Base-by-base conservation (phyloP, 2,113 vertebrate species). In the Morone chrysops region DNA sequence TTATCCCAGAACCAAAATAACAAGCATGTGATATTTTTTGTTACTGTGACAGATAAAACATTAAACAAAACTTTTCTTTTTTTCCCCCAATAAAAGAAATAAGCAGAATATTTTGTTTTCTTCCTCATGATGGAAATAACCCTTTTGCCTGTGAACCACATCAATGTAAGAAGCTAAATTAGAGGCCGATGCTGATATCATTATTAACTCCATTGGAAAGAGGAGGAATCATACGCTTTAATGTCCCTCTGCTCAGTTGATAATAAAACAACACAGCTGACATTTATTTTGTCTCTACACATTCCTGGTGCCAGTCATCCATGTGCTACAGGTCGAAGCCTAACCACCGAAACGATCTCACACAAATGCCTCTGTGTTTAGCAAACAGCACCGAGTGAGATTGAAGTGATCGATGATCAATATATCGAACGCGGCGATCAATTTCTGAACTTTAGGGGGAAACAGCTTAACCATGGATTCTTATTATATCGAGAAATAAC, bases 391-490 rank as follows among this genome's bases (percentile, higher is more conserved):
- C 48, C 38, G 75, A 86, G 71, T 45, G 72, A 70, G 53, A 77
- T 63, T 81, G 81, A 91, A 88, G 78, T 73, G 63, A 93, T 94
- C 83, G 86, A 84, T 74, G 83, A 90, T 94, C 92, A 22, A 94
- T 94, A 88, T 43, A 92, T 92, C 62, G 90, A 93, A 73, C 43
- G 40, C 10, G 8, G 20, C 43, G 60, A 90, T 93, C 90, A 53
- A 89, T 93, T 80, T 56, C 57, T 75, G 76, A 91, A 84, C 76
- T 89, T 82, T 41, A 38, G 70, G n/a, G 62, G 43, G 66, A 72
- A 82, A 83, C 74, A 63, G 73, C 54, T 89, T 68, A 70, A 82
- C 66, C 87, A 56, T 10, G 51, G 41, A 56, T 89, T 75, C 67
- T 87, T 82, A 78, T 89, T 57, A 86, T 66, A 76, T 47, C 43